phyloP scores from a whole-genome alignment of 1,140 invertebrate species.

The Drosophila melanica region DNA sequence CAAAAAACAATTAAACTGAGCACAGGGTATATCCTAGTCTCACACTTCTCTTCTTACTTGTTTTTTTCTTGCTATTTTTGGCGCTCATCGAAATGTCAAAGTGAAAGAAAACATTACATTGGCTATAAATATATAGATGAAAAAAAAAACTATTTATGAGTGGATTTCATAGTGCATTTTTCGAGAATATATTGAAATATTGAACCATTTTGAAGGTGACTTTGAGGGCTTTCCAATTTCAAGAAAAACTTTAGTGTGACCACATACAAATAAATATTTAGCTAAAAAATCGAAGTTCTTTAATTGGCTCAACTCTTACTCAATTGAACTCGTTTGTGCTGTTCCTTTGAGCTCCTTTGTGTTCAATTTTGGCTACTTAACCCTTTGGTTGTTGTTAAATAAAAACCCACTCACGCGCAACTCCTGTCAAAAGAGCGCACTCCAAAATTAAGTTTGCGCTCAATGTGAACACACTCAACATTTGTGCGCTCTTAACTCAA shows the following conservation, averaged over 20 bases:
- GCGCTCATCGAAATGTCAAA: constrained; percentile 16
- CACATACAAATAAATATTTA: not conserved
- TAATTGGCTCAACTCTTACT: not conserved
- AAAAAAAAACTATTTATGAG: constrained; percentile 11
- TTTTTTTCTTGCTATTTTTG: constrained; percentile 33
- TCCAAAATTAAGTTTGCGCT: not conserved
- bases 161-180: constrained; percentile 55
- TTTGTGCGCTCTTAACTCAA: constrained; percentile 9
- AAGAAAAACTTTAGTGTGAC: constrained; percentile 5
- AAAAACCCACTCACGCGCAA: constrained; percentile 7
- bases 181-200: constrained; percentile 57
- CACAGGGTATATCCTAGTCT: too few species aligned
- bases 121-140: constrained; percentile 19
- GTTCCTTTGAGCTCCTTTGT: not conserved
- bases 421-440: not conserved
- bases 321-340: not conserved
- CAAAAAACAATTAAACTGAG: too few species aligned
- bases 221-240: constrained; percentile 32
- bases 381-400: constrained; percentile 15
- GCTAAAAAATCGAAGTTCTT: constrained; percentile 3
- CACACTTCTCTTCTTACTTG: not conserved
- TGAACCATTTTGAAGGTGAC: constrained; percentile 66
- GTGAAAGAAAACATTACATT: constrained; percentile 10
- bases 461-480: constrained; percentile 5
- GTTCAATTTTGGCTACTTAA: constrained; percentile 8